Base-by-base conservation (phyloP, 2,888 invertebrate species). In the Metalampra italica region DNA sequence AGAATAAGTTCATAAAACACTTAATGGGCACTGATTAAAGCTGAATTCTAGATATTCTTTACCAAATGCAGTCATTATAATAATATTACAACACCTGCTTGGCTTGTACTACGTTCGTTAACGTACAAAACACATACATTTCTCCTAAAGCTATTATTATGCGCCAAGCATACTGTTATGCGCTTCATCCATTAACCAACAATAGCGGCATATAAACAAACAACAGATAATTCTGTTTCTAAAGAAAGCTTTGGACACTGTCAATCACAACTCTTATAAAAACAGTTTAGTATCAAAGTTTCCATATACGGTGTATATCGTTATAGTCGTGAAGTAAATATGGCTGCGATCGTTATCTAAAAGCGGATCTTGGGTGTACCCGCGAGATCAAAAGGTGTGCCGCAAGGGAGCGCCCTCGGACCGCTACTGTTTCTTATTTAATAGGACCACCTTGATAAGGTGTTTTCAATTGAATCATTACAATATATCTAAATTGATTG, bases 141-240 rank as follows among this genome's bases (percentile, higher is more conserved):
- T 69, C 74, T 59, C 66, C 58, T 52, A 53, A 63, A 57, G 45
- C 71, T 76, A 78, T 79, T 78, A 78, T 76, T 75, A 81, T 78
- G 70, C 75, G 71, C 62, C 65, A 62, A 60, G 62, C 63, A 60
- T 67, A 60, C 71, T 56, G 59, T 65, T 67, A 64, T 62, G 61
- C 68, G 69, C 65, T 66, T 72, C 71, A 77, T 78, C 74, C 72
- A 75, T 82, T 76, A 82, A 71, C 67, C 78, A 78, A 73, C 71
- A 76, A 77, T 76, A 78, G 77, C 75, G 61, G 64, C 66, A 59
- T 62, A 47, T 71, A 71, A 68, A 74, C 64, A 71, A 68, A 74
- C 64, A 67, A 60, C 62, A 63, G 64, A 61, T 62, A 59, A 58
- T 53, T 57, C 57, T 55, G 62, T 57, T 60, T 64, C 59, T 54